Conservation (phyloP, 2,888 invertebrate genomes). For the Nesidiocoris tenuis region DNA sequence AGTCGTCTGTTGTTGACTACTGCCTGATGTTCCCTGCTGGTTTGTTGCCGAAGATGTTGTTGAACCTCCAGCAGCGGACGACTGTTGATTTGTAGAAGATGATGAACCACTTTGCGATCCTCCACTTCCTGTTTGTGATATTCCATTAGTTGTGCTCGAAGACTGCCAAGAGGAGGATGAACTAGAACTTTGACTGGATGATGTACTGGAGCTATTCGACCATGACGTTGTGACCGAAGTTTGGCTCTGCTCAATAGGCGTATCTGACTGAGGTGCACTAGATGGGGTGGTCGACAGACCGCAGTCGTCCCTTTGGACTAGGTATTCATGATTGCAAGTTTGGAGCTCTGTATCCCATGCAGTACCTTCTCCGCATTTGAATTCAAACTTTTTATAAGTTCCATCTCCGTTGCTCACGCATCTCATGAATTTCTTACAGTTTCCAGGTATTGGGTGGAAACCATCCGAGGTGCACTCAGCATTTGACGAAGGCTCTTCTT, state of each 20-base stretch:
- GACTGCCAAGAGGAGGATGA: slow-evolving; percentile 49
- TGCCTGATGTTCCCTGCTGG: slow-evolving; percentile 45
- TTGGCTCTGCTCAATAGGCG: slow-evolving; percentile 48
- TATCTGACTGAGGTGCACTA: slow-evolving; percentile 50
- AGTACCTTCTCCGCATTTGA: slow-evolving; percentile 72
- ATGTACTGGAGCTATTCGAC: slow-evolving; percentile 49
- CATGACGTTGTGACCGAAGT: slow-evolving; percentile 49
- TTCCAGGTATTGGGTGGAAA: slow-evolving; percentile 51
- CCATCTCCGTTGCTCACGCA: slow-evolving; percentile 54
- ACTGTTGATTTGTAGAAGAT: slow-evolving; percentile 45
- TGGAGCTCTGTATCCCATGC: slow-evolving; percentile 70
- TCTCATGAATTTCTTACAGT: slow-evolving; percentile 52
- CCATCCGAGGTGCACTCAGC: slow-evolving; percentile 51
- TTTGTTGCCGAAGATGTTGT: slow-evolving; percentile 23
- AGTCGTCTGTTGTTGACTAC: slow-evolving; percentile 46
- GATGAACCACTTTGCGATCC: slow-evolving; percentile 46
- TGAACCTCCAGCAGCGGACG: slow-evolving; percentile 46
- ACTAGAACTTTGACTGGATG: slow-evolving; percentile 47
- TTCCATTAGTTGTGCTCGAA: slow-evolving; percentile 43
- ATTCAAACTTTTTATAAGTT: slow-evolving; percentile 66
- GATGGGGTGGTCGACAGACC: slow-evolving; percentile 48
- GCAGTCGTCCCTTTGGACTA: slow-evolving; percentile 55
- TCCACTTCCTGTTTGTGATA: slow-evolving; percentile 47
- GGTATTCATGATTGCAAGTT: slow-evolving; percentile 72
- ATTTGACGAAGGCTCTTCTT: slow-evolving; percentile 32